phyloP scores from a whole-genome alignment of 2,113 vertebrate species.

The Pungitius pungitius region DNA sequence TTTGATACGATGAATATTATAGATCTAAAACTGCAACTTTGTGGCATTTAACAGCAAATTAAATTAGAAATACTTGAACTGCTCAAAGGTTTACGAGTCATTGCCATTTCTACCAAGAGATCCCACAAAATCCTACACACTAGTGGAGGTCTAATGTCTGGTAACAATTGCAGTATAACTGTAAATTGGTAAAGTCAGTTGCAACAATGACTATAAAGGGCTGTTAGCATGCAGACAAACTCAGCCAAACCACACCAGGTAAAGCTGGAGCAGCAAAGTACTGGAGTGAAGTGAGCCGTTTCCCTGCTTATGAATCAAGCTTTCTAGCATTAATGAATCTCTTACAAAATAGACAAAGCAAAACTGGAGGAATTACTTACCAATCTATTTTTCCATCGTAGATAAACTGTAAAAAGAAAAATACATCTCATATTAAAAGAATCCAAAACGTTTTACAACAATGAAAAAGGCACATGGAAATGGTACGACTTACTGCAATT shows the following conservation, averaged over 20 bases:
- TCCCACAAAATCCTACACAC: background rate
- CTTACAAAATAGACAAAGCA: background rate
- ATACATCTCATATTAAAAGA: background rate
- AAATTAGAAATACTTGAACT: background rate
- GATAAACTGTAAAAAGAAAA: constrained; percentile 86
- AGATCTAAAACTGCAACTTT: background rate
- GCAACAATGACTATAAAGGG: background rate
- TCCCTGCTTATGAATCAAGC: background rate
- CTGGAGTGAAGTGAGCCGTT: background rate
- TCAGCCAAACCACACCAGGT: background rate
- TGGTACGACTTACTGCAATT: constrained; percentile 87
- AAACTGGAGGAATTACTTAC: constrained; percentile 80
- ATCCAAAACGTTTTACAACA: background rate
- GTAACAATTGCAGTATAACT: background rate
- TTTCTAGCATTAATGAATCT: background rate
- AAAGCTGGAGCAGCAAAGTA: background rate
- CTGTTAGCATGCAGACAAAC: background rate
- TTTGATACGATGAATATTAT: too few relatives aligned
- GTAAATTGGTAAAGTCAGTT: background rate
- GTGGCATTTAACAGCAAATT: too few relatives aligned
- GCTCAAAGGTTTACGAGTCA: too few relatives aligned
- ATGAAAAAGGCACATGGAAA: background rate
- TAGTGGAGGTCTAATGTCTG: too few relatives aligned
- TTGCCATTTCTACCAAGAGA: too few relatives aligned
- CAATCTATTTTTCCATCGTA: constrained; percentile 95